Evolutionary conservation across 2,888 invertebrate species (phyloP).

Genomic region (Cheilosia pagana): DNA sequence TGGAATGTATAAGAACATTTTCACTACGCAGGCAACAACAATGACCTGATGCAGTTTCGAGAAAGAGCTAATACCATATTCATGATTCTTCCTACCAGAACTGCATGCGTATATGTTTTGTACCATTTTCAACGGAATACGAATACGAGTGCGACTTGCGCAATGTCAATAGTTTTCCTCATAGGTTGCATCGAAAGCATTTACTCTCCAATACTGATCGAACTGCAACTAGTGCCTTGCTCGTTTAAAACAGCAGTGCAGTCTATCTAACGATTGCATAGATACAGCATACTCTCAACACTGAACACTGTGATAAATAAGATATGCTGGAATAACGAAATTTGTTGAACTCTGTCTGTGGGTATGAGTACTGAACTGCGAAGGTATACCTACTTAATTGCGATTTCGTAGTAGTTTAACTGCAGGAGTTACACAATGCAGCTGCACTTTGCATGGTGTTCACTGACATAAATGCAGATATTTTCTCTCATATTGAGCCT

Average conservation of each 20-base stretch:
- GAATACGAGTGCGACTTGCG: slow-evolving; percentile 31
- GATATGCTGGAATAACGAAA: background rate
- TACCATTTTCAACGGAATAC: background rate
- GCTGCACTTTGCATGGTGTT: too few relatives aligned
- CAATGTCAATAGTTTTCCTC: slow-evolving; percentile 8
- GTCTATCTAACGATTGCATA: slow-evolving; percentile 8
- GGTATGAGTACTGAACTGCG: too few relatives aligned
- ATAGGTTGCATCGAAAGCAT: background rate
- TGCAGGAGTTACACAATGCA: too few relatives aligned
- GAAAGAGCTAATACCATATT: slow-evolving; percentile 2
- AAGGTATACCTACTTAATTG: too few relatives aligned
- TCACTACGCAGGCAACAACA: slow-evolving; percentile 16
- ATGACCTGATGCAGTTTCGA: background rate
- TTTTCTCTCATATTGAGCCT: too few relatives aligned
- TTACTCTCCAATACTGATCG: background rate
- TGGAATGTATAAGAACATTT: slow-evolving; percentile 5
- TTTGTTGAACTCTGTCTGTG: too few relatives aligned
- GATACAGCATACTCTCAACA: too few relatives aligned
- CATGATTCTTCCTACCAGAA: slow-evolving; percentile 7
- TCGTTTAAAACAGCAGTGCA: slow-evolving; percentile 14
- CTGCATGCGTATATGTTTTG: slow-evolving; percentile 16
- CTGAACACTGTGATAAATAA: background rate
- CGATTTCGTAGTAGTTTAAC: too few relatives aligned
- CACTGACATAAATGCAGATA: too few relatives aligned
- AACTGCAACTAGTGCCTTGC: slow-evolving; percentile 41